Percentiles rank a stretch among this genome's conserved stretches.
phyloP scores from a whole-genome alignment of 2,888 invertebrate species.

The Hypena proboscidalis region DNA sequence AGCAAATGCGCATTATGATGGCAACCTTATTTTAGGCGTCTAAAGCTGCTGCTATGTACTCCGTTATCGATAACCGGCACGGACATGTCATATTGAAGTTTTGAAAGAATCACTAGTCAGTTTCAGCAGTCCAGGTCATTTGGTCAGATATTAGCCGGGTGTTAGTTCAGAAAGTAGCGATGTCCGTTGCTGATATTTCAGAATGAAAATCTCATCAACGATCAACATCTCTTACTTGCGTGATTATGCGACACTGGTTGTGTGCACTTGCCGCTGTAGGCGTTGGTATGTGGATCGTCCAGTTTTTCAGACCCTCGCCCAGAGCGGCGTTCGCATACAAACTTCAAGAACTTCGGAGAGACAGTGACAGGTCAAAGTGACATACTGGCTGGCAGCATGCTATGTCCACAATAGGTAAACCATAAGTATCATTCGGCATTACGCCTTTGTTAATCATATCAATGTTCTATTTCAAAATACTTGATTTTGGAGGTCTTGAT shows the following conservation, averaged over 20 bases:
- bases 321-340: conserved; percentile 79
- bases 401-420: conserved; percentile 82
- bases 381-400: conserved; percentile 81
- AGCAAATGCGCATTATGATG: conserved; percentile 53
- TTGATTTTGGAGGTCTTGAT: conserved; percentile 54
- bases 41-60: conserved; percentile 57
- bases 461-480: conserved; percentile 54
- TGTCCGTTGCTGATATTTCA: conserved; percentile 84
- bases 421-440: conserved; percentile 83
- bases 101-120: conserved; percentile 47
- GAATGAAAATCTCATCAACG: conserved; percentile 78
- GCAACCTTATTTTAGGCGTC: conserved; percentile 72
- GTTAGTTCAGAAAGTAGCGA: conserved; percentile 71
- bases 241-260: conserved; percentile 70
- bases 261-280: conserved; percentile 81
- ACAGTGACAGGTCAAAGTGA: conserved; percentile 79
- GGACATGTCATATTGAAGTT: conserved; percentile 58
- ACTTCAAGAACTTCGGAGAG: conserved; percentile 73
- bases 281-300: conserved; percentile 85
- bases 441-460: conserved; percentile 69
- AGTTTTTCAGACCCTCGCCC: conserved; percentile 85
- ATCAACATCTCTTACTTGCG: conserved; percentile 73
- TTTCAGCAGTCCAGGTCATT: conserved; percentile 70
- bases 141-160: conserved; percentile 55
- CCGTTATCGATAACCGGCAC: conserved; percentile 20